Base-by-base conservation (phyloP, 1,140 invertebrate genomes). In the Camponotus vicinus region DNA sequence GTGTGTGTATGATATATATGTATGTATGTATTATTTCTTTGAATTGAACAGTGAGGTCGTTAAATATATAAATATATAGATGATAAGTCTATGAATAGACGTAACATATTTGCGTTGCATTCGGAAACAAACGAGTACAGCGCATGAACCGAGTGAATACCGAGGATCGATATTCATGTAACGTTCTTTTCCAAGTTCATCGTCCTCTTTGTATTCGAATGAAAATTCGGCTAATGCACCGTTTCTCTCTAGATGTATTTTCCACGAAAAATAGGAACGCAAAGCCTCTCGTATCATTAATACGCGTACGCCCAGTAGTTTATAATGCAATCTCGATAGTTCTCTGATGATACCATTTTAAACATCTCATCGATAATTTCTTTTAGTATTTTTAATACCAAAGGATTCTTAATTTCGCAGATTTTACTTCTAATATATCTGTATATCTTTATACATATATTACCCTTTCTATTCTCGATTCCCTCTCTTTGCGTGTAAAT, bases 131-230 rank as follows among this genome's bases (percentile, higher is more conserved):
- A 18, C 42, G 37, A 18, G 40, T 49, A 82, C 15, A 15, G 89
- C 89, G 89, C 89, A 90, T 90, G 89, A 90, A 66, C 61, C 52
- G 15, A 45, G 71, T 84, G 82, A 88, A 77, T 18, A 27, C 11
- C 49, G n/a, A 69, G 59, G 55, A 90, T 90, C 89, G 89, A 90
- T 90, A 86, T 90, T 87, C 82, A 90, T 82, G 55, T 70, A 61
- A 69, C 64, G 49, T 67, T 37, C 45, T 45, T 83, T 75, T 90
- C 86, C 71, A 90, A 86, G 89, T 90, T 90, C 89, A 90, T 90
- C 67, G 89, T 90, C 73, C 86, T 89, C 85, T 27, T 27, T 55
- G 52, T 69, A 57, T 79, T 73, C 6, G 57, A 76, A 85, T n/a
- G 61, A 64, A 21, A 78, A 85, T 85, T 78, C 63, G 55, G 69